Evolutionary conservation across 2,888 invertebrate genomes (phyloP), one percentile per base, ranked within the genome.

Genomic region (Patella caerulea): DNA sequence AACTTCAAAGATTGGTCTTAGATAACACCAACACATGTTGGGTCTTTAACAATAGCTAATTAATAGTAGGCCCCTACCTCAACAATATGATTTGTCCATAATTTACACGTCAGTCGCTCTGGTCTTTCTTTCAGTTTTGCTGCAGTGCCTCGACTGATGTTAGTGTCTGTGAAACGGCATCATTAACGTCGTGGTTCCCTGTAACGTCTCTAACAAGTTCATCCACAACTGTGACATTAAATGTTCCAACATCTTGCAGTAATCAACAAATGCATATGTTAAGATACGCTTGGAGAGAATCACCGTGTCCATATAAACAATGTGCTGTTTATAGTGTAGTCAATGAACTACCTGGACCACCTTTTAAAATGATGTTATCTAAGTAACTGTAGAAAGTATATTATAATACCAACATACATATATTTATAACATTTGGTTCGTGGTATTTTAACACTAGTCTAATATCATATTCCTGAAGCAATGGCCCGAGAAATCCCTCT

Each of bases 211-310:
- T 80, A 19, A 71, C 71, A 15, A 76, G 73, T 73, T 81, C 81
- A 56, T 14, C 75, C 0, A 74, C 78, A 11, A 74, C 78, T 15
- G 78, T 86, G 2, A 80, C 83, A 0, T 52, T 87, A 17, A 76
- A 81, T 24, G 77, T 77, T 34, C 24, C 65, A 19, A 83, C 79
- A 5, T 79, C 80, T 29, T 83, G 85, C 56, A 53, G 79, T 11
- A 78, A 77, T 17, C 69, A 82, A 78, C 81, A 77, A 72, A 75
- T 83, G 17, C 77, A 82, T 56, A 86, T 85, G 0, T 24, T 86
- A 2, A 81, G 88, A 15, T 87, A 87, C 71, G 81, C 81, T 1
- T 87, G 87, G 88, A 72, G 84, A 34, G 86, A 85, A 74, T 85
- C 87, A 12, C 87, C 88, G 9, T 87, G 87, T 77, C 71, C 74